Base-by-base conservation (phyloP, 1,140 invertebrate genomes). In the Megalonaias nervosa region DNA sequence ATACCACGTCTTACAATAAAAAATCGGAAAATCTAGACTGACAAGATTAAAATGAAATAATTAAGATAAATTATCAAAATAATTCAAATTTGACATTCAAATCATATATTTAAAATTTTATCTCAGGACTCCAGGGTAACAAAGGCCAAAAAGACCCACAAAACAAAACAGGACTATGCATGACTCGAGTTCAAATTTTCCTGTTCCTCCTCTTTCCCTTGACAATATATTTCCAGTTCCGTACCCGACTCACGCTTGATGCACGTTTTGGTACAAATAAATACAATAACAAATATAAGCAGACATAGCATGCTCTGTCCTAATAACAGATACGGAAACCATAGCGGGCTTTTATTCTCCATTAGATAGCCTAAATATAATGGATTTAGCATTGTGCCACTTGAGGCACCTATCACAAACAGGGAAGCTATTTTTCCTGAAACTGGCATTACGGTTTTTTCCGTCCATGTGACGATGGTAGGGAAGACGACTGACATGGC, bases 401-500 rank as follows among this genome's bases (percentile, higher is more conserved):
- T 59, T 15, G 85, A 86, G 1, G 80, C 75, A 19, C 75, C 71
- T n/a, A 86, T 74, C 6, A 85, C 69, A 48, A 86, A 78, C 64
- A 73, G 71, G 0, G 83, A 81, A 2, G 81, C 76, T 57, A 86
- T 71, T 48, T 57, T 78, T 55, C 80, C 83, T 0, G 81, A 80
- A 11, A 86, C 78, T 65, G 72, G 73, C 19, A 86, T 58, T 19
- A 86, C 69, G 38, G 77, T 79, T 69, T 81, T 74, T 68, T 85
- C 80, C 21, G 79, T 82, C 81, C 80, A 86, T 23, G 74, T 79
- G 59, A 84, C 81, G 11, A 81, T 73, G 59, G 81, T 74, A 4
- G 85, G 78, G 66, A 84, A 84, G 59, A 85, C 58, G 26, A 76
- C 73, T 5, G 83, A 77, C 83, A 86, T 82, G 2, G 80, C 64